Conservation (phyloP, 2,888 invertebrate genomes). For the Nemotelus pantherinus region DNA sequence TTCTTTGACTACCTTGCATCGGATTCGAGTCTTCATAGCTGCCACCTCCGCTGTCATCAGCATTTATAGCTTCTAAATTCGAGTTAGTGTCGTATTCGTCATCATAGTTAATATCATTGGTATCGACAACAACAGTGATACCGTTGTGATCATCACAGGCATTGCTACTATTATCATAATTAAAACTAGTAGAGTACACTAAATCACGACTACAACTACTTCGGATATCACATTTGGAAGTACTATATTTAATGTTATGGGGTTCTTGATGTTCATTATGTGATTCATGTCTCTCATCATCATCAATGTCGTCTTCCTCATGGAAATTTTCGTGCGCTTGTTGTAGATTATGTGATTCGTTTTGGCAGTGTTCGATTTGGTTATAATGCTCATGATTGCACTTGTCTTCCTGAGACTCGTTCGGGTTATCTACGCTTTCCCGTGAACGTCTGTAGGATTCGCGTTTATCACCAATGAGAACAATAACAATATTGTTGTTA, state of each 20-base stretch:
- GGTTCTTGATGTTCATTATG: constrained; percentile 15
- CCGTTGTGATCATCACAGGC: constrained; percentile 56
- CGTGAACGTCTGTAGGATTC: constrained; percentile 44
- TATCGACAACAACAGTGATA: constrained; percentile 56
- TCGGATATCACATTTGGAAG: constrained; percentile 42
- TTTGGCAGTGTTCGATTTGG: constrained; percentile 20
- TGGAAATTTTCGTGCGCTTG: constrained; percentile 20
- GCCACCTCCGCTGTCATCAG: constrained; percentile 63
- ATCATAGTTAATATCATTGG: constrained; percentile 54
- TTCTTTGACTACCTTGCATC: constrained; percentile 63
- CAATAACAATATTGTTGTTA: constrained; percentile 53
- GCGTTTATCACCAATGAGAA: constrained; percentile 54
- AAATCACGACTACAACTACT: constrained; percentile 44
- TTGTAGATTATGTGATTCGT: constrained; percentile 16
- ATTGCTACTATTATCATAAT: constrained; percentile 59
- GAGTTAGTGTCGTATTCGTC: constrained; percentile 60
- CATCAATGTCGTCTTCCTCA: neutral
- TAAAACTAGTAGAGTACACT: constrained; percentile 58
- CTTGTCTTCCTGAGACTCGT: constrained; percentile 49
- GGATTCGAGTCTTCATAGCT: constrained; percentile 64
- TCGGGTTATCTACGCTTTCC: constrained; percentile 50
- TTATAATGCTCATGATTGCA: constrained; percentile 6
- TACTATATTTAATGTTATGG: constrained; percentile 21
- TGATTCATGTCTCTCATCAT: constrained; percentile 1
- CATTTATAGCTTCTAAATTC: constrained; percentile 62